Base-by-base conservation (phyloP, 2,113 vertebrate species). In the Fregata magnificens region DNA sequence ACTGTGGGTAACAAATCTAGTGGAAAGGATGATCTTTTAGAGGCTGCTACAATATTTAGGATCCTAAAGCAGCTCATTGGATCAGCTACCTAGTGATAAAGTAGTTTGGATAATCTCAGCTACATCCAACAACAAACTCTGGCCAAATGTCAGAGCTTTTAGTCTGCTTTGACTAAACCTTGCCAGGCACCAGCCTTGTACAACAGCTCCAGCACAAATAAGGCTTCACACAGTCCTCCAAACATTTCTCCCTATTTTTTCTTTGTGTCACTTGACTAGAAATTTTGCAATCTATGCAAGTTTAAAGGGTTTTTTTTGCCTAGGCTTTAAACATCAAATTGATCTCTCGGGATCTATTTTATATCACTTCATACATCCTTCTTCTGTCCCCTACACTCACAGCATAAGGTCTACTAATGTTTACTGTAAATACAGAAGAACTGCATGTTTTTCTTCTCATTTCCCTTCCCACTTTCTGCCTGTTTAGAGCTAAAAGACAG, bases 21-120 rank as follows among this genome's bases (percentile, higher is more conserved):
- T 21, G 16, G 59, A 85, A 94, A 82, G 66, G 38, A 76, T 72
- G 40, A 93, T 52, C 73, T 95, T 84, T 66, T 34, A 56, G 59
- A 92, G 22, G 56, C 28, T 80, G 28, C 61, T 65, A 69, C 34
- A 85, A 66, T 90, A 89, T 85, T 96, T 88, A 90, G 84, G 92
- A 90, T 45, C 70, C 70, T 90, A 94, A 94, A 96, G 90, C 58
- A 93, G 90, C 66, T 97, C 92, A 93, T 0, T 93, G 96, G 92
- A 95, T 94, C 74, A 94, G 87, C 78, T 80, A 53, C 59, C 62
- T 79, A 85, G 25, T 13, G 40, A 93, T 91, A 88, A 91, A 96
- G 74, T n/a, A 91, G 78, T 90, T 82, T 9, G 19, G 96, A 93
- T 96, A 93, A 96, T 95, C 92, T 85, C 74, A 81, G 58, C 66